Evolutionary conservation across 2,113 vertebrate genomes (phyloP), one percentile per base, ranked within the genome.

Genomic region (Furnarius figulus): DNA sequence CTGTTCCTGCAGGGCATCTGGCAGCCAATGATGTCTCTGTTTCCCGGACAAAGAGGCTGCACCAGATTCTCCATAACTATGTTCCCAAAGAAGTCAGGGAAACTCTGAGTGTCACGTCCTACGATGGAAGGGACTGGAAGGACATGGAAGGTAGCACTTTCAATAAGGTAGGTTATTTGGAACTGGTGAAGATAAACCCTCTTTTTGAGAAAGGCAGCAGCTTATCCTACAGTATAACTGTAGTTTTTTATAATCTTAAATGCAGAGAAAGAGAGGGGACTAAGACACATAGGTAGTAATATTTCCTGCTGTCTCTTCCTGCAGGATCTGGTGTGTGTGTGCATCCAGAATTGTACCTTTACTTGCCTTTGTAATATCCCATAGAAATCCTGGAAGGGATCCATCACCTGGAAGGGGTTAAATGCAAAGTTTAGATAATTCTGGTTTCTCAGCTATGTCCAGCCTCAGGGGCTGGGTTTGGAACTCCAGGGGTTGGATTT

Each of bases 111-210:
- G 80, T 99, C 93, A 99, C 98, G 0, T 98, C 98, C 14, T 95
- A 90, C 0, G 99, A 99, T 0, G 99, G 99, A 88, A 98, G 98
- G 49, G 97, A 97, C 39, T 99, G 99, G 99, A 97, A 95, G 24
- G 96, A 98, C 46, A 81, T 98, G 15, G 98, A 99, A 75, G 97
- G 95, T 28, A 92, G 97, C 78, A 97, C 98, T 37, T 99, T 98
- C 96, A 98, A 99, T 92, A 98, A 98, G 98, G 99, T 99, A 74
- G 96, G 98, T 95, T 49, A 40, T 72, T 8, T 19, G 73, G 74
- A 87, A 15, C 22, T 1, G 6, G 6, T 47, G 39, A 56, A 65
- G 61, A 22, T 70, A 53, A 81, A 68, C 28, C 20, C 23, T 86
- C 23, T 42, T 63, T 83, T 65, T 65, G 68, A 84, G 75, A 39